Percentiles rank a stretch among this genome's conserved stretches.
Conservation (phyloP, 2,113 vertebrate species). For the Ivindomyrus marchei region DNA sequence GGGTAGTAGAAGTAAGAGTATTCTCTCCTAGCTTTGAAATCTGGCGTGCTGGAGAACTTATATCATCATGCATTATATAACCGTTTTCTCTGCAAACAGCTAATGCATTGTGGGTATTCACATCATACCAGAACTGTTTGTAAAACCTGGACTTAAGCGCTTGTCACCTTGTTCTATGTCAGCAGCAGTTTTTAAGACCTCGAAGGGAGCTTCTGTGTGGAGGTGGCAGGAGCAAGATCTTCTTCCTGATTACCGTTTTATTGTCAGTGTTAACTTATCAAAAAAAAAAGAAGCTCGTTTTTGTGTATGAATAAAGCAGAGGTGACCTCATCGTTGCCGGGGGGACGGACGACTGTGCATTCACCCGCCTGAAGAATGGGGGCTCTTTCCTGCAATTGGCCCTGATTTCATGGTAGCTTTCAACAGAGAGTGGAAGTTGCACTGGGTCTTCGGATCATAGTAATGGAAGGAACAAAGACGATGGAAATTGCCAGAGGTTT, state of each 20-base stretch:
- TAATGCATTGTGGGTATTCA: neutral
- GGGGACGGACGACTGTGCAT: neutral
- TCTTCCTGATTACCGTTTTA: slow-evolving; percentile 1
- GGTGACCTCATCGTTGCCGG: neutral
- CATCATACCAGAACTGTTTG: neutral
- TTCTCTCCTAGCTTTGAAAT: neutral
- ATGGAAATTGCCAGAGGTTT: slow-evolving; percentile 1
- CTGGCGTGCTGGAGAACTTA: neutral
- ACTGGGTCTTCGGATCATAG: neutral
- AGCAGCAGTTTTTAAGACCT: neutral
- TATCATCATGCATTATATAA: neutral
- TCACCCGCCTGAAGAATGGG: neutral
- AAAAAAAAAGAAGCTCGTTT: neutral
- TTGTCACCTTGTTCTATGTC: neutral
- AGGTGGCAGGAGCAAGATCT: neutral
- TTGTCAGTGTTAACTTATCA: neutral
- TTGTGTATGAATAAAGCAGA: neutral
- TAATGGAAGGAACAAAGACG: slow-evolving; percentile 3
- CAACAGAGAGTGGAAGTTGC: neutral
- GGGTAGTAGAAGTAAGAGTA: neutral
- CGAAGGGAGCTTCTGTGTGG: neutral
- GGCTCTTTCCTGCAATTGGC: neutral
- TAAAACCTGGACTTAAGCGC: neutral
- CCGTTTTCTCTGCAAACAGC: neutral
- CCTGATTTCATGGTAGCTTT: neutral